Base-by-base conservation (phyloP, 2,888 invertebrate genomes). In the Lasioglossum calceatum region DNA sequence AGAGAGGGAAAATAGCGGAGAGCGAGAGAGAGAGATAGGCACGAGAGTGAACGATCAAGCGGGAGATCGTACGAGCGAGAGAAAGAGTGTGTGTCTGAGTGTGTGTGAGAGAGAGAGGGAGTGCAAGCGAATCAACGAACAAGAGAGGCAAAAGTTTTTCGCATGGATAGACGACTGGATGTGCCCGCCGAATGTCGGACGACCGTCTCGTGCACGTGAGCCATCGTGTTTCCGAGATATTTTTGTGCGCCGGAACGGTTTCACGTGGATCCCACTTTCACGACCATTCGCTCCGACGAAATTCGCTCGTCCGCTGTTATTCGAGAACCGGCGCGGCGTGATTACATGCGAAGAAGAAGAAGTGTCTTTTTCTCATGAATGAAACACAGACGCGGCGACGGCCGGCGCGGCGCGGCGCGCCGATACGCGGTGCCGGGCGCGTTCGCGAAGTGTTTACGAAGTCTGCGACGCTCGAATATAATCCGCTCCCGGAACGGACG, bases 221-320 rank as follows among this genome's bases (percentile, higher is more conserved):
- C 77, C 82, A 39, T 81, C 50, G 61, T 64, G 44, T 77, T 81
- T 85, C 79, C 79, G 47, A 83, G 86, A 91, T 84, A 87, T 85
- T 85, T 91, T 86, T 72, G 82, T 83, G 90, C 83, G 71, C 76
- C 61, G 75, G 42, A 71, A 79, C 70, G 19, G 67, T 61, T 74
- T 74, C 64, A 19, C 54, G 47, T 32, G 36, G 16, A 70, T 54
- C 10, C 12, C n/a, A 54, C 47, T 19, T 27, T 67, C 75, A 58
- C 76, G 74, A 39, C 70, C 3, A 0, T 44, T 58, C 67, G 27
- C 23, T 23, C 19, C 10, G 4, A 50, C n/a, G 32, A 39, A 7
- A 16, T 67, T 67, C 67, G 36, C 10, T 75, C 36, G 50, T 32
- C 23, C 8, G 36, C 19, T 32, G 36, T 54, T 54, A 44, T 61